A percentile compares a stretch with the other conserved stretches of the same genome.
Evolutionary conservation across 2,113 vertebrate genomes (phyloP).

Genomic region (Elephantulus edwardii): DNA sequence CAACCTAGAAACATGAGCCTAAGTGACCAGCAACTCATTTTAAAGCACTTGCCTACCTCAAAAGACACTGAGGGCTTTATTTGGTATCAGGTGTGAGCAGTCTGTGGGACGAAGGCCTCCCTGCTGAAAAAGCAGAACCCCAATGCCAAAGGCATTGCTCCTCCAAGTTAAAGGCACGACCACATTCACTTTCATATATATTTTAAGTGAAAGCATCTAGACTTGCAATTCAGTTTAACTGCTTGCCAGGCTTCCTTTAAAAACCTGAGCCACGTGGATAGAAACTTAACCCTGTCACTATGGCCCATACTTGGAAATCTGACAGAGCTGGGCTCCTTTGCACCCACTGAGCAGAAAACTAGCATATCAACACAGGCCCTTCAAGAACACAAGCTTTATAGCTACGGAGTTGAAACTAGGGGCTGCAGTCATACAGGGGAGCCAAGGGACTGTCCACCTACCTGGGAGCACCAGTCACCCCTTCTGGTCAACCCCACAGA

Average conservation of each 20-base stretch:
- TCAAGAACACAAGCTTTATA: background rate
- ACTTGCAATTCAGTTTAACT: constrained; percentile 20
- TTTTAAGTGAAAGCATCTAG: constrained; percentile 78
- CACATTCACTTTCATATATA: constrained; percentile 69
- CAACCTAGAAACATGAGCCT: background rate
- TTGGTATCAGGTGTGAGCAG: rapidly evolving
- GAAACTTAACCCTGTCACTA: background rate
- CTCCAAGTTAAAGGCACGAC: constrained; percentile 77
- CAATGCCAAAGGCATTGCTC: constrained; percentile 48
- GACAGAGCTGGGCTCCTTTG: background rate
- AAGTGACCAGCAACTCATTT: background rate
- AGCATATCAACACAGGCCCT: background rate
- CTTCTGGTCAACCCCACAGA: background rate
- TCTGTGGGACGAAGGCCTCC: constrained; percentile 50
- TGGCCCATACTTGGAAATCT: background rate
- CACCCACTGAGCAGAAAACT: background rate
- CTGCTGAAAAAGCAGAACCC: constrained; percentile 60
- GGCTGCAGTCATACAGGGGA: background rate
- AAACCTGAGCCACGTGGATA: constrained; percentile 41
- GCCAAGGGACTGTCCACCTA: background rate
- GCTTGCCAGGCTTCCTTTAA: constrained; percentile 73
- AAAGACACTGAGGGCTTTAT: background rate
- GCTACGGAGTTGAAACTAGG: background rate
- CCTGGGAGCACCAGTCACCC: background rate
- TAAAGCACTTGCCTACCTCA: background rate